A percentile compares a stretch with the other conserved stretches of the same genome.
Conservation (phyloP, 2,888 invertebrate species). For the Anoncus sp. region DNA sequence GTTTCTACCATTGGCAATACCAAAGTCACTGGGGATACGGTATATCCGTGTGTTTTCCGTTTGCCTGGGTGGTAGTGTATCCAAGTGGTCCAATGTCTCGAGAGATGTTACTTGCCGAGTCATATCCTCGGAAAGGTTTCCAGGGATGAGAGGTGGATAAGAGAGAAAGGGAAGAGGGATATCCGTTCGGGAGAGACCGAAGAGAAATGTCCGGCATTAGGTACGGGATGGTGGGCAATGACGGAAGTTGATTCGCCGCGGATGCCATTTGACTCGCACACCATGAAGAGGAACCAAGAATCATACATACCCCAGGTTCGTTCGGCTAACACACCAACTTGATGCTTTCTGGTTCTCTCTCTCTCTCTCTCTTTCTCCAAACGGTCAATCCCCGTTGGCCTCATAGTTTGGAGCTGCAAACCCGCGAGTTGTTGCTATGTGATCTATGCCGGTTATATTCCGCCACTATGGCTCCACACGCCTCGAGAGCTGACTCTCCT, state of each 20-base stretch:
- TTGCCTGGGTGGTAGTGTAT: slow-evolving; percentile 8
- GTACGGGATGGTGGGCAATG: slow-evolving; percentile 81
- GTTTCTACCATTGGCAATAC: slow-evolving; percentile 35
- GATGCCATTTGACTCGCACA: slow-evolving; percentile 66
- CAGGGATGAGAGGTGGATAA: slow-evolving; percentile 25
- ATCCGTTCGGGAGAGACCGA: slow-evolving; percentile 78
- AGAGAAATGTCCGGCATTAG: slow-evolving; percentile 82
- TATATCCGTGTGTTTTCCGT: slow-evolving; percentile 6
- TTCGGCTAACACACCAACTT: slow-evolving; percentile 44
- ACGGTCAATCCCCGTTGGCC: slow-evolving; percentile 56
- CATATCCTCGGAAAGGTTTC: slow-evolving; percentile 29
- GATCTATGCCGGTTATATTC: slow-evolving; percentile 81
- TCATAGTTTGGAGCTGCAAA: slow-evolving; percentile 66
- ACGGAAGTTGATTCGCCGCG: slow-evolving; percentile 83
- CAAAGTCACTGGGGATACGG: slow-evolving; percentile 27
- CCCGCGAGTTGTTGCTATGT: slow-evolving; percentile 76
- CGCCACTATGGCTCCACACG: slow-evolving; percentile 74
- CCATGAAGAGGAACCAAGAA: slow-evolving; percentile 18
- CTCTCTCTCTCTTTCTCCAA: slow-evolving; percentile 30
- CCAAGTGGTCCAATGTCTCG: slow-evolving; percentile 47
- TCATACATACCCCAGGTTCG: slow-evolving; percentile 26
- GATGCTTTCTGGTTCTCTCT: slow-evolving; percentile 23
- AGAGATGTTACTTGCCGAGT: slow-evolving; percentile 36
- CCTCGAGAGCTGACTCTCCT: slow-evolving; percentile 68
- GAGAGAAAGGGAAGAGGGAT: slow-evolving; percentile 62